Conservation (phyloP, 1,140 invertebrate genomes). For the Rhyzopertha dominica region DNA sequence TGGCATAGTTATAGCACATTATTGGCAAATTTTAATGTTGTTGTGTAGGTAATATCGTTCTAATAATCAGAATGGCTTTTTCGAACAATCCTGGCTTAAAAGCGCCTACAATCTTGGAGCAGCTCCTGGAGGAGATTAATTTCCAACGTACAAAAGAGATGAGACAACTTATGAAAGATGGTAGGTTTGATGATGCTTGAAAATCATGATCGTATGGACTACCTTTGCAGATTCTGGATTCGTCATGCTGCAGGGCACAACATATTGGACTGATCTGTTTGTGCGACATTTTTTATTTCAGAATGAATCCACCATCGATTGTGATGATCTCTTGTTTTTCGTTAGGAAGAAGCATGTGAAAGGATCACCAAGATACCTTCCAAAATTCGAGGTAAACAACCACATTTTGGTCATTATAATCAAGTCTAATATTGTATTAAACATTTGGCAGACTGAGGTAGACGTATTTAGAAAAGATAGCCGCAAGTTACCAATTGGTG, state of each 20-base stretch:
- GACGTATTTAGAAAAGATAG: constrained; percentile 96
- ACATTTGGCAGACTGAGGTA: constrained; percentile 73
- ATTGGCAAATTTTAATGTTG: constrained; percentile 1
- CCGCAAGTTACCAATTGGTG: constrained; percentile 90
- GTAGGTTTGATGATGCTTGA: constrained; percentile 47
- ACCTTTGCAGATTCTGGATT: constrained; percentile 73
- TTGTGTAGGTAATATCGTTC: constrained; percentile 3
- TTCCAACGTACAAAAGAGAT: constrained; percentile 87
- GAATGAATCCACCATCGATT: constrained; percentile 73
- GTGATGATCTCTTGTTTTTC: constrained; percentile 94
- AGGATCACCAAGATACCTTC: constrained; percentile 75
- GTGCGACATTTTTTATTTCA: constrained; percentile 91
- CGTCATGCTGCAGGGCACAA: constrained; percentile 84
- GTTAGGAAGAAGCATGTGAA: constrained; percentile 88
- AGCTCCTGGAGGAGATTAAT: constrained; percentile 83
- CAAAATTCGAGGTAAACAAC: constrained; percentile 77
- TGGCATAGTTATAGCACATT: background rate
- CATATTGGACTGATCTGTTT: constrained; percentile 95
- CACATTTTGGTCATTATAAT: constrained; percentile 1
- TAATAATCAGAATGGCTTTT: constrained; percentile 51
- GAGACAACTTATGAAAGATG: constrained; percentile 78
- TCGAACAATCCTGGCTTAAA: constrained; percentile 55
- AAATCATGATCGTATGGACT: background rate
- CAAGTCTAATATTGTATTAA: background rate
- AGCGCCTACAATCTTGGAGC: constrained; percentile 72